Evolutionary conservation across 2,113 vertebrate genomes (phyloP).

Genomic region (Pundamilia nyererei): DNA sequence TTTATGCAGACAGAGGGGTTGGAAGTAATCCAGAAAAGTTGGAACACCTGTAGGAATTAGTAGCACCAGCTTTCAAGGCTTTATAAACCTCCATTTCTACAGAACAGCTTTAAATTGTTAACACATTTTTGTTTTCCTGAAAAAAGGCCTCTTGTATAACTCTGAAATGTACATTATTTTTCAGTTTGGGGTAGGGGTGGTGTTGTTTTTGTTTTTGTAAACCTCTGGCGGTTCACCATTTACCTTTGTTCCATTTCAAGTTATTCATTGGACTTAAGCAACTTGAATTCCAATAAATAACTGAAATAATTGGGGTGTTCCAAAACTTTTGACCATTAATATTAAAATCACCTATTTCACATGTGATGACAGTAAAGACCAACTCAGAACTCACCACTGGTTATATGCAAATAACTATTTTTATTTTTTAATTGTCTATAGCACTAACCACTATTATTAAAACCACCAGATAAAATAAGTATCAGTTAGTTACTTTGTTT

Average conservation of each 20-base stretch:
- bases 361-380: neutral
- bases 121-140: neutral
- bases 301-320: neutral
- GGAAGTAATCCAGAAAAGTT: neutral
- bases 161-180: neutral
- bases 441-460: neutral
- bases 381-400: neutral
- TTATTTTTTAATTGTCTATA: neutral
- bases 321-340: neutral
- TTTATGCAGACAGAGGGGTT: neutral
- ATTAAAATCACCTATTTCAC: neutral
- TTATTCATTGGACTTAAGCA: neutral
- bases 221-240: neutral
- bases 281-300: neutral
- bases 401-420: neutral
- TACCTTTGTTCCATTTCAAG: neutral
- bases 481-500: neutral
- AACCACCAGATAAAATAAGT: neutral
- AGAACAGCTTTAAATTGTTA: neutral
- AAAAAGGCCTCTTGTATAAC: neutral
- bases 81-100: neutral
- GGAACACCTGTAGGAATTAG: neutral
- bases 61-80: neutral
- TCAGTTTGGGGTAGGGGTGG: neutral
- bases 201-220: accelerated